A percentile compares a stretch with the other conserved stretches of the same genome.
Evolutionary conservation across 2,797 vertebrate species (phyloP).

Genomic region (Sciaenops ocellatus): DNA sequence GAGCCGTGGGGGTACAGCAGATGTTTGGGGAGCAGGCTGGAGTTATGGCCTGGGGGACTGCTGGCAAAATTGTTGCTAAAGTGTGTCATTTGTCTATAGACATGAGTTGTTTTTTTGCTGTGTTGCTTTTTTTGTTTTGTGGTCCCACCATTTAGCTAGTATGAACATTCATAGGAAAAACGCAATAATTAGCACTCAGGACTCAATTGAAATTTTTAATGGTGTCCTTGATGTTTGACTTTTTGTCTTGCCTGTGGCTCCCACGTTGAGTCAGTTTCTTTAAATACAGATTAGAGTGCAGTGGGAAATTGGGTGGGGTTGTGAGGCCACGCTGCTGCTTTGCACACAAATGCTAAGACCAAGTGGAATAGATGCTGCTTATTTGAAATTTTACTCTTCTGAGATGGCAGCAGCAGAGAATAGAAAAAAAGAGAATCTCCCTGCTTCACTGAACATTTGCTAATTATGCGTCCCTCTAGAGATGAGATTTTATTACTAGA

Average conservation of each 20-base stretch:
- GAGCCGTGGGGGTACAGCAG: constrained; percentile 61
- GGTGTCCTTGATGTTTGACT: constrained; percentile 17
- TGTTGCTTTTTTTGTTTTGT: not conserved
- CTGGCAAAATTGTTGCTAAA: constrained; percentile 54
- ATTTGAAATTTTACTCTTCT: constrained; percentile 38
- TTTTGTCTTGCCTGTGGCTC: constrained; percentile 29
- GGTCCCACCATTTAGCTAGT: not conserved
- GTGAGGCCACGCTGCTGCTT: constrained; percentile 6
- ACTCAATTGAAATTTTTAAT: constrained; percentile 16
- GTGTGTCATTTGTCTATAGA: constrained; percentile 62
- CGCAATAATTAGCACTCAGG: constrained; percentile 14
- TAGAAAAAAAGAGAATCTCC: not conserved
- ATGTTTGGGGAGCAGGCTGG: constrained; percentile 66
- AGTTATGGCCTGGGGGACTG: constrained; percentile 58
- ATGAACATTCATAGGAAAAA: not conserved
- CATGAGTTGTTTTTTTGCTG: constrained; percentile 17
- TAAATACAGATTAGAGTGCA: constrained; percentile 38
- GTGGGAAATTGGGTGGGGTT: not conserved
- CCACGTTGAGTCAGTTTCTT: constrained; percentile 36
- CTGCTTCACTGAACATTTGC: constrained; percentile 35
- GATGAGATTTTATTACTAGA: constrained; percentile 52
- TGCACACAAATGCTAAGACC: constrained; percentile 31
- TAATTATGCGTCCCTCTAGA: constrained; percentile 43
- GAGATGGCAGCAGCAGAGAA: not conserved
- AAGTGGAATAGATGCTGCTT: not conserved